These are phyloP conservation scores for Leptocoma aspasia DNA, from an alignment of 2,113 vertebrate species.

Conservation along the genomic window DNA sequence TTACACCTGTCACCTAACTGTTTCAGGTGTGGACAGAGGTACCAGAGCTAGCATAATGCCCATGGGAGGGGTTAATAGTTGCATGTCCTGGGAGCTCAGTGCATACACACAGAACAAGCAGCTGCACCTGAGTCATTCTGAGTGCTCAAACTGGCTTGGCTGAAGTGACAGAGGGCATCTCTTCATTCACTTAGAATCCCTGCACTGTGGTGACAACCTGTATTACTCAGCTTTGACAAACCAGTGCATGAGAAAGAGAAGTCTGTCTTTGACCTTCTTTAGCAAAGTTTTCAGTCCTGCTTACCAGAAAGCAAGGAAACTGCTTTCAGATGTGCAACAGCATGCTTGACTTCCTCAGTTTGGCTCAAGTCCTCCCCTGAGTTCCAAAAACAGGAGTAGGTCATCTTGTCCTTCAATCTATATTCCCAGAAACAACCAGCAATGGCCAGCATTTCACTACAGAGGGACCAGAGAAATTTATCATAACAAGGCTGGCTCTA, in stretches of 20 bases:
- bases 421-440: not conserved
- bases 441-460: not conserved
- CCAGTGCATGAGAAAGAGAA: not conserved
- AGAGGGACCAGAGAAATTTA: not conserved
- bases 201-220: not conserved
- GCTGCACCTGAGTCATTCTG: not conserved
- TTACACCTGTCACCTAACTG: accelerated
- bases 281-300: not conserved
- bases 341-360: not conserved
- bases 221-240: not conserved
- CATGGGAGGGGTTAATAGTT: accelerated
- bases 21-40: not conserved
- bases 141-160: not conserved
- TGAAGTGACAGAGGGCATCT: not conserved
- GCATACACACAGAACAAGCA: not conserved
- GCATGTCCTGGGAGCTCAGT: not conserved
- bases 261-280: not conserved
- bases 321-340: not conserved
- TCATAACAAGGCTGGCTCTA: not conserved
- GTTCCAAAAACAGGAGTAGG: not conserved
- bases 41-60: not conserved
- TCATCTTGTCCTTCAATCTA: not conserved
- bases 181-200: not conserved
- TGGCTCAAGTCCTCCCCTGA: not conserved
- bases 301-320: not conserved